These are phyloP conservation scores for Bufotes viridis DNA, from an alignment of 2,797 vertebrate genomes.

Conservation along the genomic window DNA sequence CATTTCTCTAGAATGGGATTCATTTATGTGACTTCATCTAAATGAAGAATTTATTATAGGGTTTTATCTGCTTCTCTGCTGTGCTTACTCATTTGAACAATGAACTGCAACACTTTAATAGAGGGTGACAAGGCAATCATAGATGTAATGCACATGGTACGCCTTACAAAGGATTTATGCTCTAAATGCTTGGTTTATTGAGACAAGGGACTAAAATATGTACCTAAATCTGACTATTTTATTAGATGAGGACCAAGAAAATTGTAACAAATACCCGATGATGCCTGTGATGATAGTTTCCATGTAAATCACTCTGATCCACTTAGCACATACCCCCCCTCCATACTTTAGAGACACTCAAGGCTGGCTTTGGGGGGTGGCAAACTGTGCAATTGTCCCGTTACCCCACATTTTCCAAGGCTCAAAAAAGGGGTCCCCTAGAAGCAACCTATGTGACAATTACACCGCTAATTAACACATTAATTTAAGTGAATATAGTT, in stretches of 20 bases:
- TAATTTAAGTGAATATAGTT: too few species aligned
- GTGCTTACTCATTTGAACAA: background rate
- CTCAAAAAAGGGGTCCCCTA: too few species aligned
- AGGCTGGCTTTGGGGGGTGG: too few species aligned
- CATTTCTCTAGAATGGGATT: constrained; percentile 1
- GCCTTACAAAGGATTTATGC: background rate
- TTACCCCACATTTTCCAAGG: too few species aligned
- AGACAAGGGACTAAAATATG: background rate
- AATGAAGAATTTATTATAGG: constrained; percentile 5
- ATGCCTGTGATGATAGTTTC: background rate
- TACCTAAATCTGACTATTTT: background rate
- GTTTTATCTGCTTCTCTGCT: constrained; percentile 16
- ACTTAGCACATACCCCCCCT: background rate
- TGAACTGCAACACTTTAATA: background rate
- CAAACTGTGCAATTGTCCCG: too few species aligned
- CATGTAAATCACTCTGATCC: background rate
- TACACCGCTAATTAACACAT: too few species aligned
- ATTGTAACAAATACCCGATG: background rate
- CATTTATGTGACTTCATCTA: background rate
- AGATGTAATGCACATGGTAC: background rate
- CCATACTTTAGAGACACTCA: too few species aligned
- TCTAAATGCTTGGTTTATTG: background rate
- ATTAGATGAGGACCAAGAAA: background rate
- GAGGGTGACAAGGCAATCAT: constrained; percentile 1
- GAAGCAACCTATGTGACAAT: too few species aligned